Conservation (phyloP, 2,797 vertebrate species). For the Dermochelys coriacea region DNA sequence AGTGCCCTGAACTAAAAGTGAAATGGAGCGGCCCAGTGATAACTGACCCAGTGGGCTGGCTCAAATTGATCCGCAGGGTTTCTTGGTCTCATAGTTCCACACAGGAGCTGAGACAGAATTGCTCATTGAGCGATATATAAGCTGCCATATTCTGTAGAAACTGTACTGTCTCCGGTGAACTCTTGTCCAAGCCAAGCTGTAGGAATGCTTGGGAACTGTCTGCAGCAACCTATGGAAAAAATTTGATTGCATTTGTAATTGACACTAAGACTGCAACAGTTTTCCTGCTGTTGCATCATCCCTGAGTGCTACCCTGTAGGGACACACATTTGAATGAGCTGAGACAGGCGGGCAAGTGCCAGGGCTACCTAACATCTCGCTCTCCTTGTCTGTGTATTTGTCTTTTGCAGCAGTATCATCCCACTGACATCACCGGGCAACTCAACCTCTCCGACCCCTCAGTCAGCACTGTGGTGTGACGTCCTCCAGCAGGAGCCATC, state of each 20-base stretch:
- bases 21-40: conserved; percentile 51
- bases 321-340: conserved; percentile 13
- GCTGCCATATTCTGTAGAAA: background rate
- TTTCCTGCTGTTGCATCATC: conserved; percentile 2
- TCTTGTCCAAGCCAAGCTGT: background rate
- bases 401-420: conserved; percentile 97
- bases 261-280: conserved; percentile 19
- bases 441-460: conserved; percentile 99
- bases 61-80: conserved; percentile 45
- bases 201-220: conserved; percentile 46
- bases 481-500: conserved; percentile 79
- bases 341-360: background rate
- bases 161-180: conserved; percentile 1
- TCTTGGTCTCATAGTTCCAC: background rate
- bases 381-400: conserved; percentile 85
- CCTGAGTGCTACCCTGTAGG: conserved; percentile 45
- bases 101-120: background rate
- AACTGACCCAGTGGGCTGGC: conserved; percentile 34
- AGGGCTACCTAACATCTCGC: conserved; percentile 56
- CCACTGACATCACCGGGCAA: conserved; percentile 98
- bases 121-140: background rate
- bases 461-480: conserved; percentile 99
- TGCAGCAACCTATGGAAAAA: conserved; percentile 18
- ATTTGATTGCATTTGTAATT: conserved; percentile 5
- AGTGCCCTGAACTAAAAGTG: conserved; percentile 62